Percentiles rank a stretch among this genome's conserved stretches.
Evolutionary conservation across 2,888 invertebrate species (phyloP).

Genomic region (Lycia hirtaria): DNA sequence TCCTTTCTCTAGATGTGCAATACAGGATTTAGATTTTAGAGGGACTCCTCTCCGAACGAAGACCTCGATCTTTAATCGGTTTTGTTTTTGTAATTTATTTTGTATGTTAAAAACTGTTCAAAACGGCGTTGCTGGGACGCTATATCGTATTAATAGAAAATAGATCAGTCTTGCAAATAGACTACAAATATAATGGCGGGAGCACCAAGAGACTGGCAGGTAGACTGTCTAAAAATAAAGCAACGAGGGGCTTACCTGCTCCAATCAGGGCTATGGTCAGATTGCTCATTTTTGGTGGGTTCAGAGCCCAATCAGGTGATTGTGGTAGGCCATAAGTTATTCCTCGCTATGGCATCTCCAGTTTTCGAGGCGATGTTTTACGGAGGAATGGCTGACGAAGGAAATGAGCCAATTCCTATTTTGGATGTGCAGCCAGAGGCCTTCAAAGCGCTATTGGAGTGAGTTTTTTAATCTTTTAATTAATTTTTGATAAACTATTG

Average conservation of each 20-base stretch:
- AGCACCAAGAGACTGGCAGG: conserved; percentile 90
- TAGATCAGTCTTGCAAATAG: too few species aligned
- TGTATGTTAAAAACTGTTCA: too few species aligned
- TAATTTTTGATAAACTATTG: too few species aligned
- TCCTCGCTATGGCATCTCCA: conserved; percentile 94
- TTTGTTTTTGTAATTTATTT: too few species aligned
- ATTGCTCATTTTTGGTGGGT: conserved; percentile 93
- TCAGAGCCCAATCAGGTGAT: conserved; percentile 90
- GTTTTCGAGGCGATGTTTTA: conserved; percentile 96
- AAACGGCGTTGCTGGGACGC: too few species aligned
- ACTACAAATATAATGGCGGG: conserved; percentile 70
- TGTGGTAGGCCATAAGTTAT: conserved; percentile 91
- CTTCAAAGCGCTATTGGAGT: conserved; percentile 92
- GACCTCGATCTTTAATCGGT: too few species aligned
- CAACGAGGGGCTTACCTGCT: conserved; percentile 90
- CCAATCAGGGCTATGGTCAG: conserved; percentile 93
- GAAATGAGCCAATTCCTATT: conserved; percentile 91
- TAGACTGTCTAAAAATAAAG: conserved; percentile 88
- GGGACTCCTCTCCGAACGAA: too few species aligned
- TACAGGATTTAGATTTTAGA: too few species aligned
- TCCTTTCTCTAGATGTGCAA: too few species aligned
- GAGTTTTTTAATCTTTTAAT: conserved; percentile 57
- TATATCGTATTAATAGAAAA: too few species aligned
- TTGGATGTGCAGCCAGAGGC: conserved; percentile 94
- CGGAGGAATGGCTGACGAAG: conserved; percentile 91